Percentiles rank a stretch among this genome's conserved stretches.
Conservation (phyloP, 2,797 vertebrate species). For the Myotis findleyi region DNA sequence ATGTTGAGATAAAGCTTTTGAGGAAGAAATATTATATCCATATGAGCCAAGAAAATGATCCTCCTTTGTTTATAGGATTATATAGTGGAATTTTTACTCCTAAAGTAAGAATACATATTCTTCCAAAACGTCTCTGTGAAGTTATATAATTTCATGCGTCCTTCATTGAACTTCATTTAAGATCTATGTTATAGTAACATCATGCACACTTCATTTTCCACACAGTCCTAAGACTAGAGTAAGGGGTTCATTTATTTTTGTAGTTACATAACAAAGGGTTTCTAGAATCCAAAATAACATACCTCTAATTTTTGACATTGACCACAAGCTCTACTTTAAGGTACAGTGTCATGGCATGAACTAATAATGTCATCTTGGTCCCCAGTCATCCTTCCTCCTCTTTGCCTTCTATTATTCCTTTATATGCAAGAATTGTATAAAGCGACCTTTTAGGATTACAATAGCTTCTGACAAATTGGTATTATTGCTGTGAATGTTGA, state of each 20-base stretch:
- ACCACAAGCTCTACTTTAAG: constrained; percentile 23
- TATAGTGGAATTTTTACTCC: background rate
- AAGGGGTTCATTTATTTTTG: constrained; percentile 27
- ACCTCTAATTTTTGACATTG: constrained; percentile 14
- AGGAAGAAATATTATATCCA: constrained; percentile 36
- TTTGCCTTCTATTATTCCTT: background rate
- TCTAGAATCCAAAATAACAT: background rate
- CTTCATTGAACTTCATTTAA: constrained; percentile 18
- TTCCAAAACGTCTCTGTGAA: constrained; percentile 3
- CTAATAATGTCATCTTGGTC: background rate
- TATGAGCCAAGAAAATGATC: background rate
- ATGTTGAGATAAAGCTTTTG: constrained; percentile 24
- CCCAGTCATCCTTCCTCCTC: background rate
- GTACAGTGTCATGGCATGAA: background rate
- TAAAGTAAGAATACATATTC: constrained; percentile 36
- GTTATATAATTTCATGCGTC: background rate
- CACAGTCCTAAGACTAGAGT: background rate
- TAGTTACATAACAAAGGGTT: background rate
- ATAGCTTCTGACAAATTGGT: background rate
- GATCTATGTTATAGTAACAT: background rate
- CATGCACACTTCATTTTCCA: background rate
- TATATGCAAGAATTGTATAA: background rate
- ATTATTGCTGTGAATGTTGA: background rate
- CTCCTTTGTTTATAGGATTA: constrained; percentile 23
- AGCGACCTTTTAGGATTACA: constrained; percentile 32